Base-by-base conservation (phyloP, 2,888 invertebrate species). In the Apodemia mormo region DNA sequence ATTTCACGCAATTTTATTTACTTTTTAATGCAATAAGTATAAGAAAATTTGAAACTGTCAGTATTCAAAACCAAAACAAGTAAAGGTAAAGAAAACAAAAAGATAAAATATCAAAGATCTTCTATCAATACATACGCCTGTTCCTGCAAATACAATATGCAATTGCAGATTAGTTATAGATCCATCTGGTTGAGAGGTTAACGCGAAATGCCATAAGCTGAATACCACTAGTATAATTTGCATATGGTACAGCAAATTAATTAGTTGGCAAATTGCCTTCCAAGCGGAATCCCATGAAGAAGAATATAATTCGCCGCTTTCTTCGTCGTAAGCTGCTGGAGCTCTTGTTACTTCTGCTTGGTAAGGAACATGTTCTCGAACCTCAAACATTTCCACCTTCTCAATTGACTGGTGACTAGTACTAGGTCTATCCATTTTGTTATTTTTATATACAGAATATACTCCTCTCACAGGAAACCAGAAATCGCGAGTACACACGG, bases 91-190 rank as follows among this genome's bases (percentile, higher is more conserved):
- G 8, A 8, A 40, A 40, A 7, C 40, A 40, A 40, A 40, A 40
- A 40, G 40, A 8, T 40, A 0, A 45, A 45, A 45, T 12, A 5
- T 45, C 10, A 45, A 45, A 12, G 3, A 45, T 45, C 12, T 12
- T 10, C 3, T 45, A 3, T 45, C 9, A 45, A 74, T 85, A 90
- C 92, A 71, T 91, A 94, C 94, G 70, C 94, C 94, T 68, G 93
- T 92, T 70, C 93, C 93, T 33, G 92, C 92, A 73, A 93, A 89
- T 70, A 92, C 84, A 12, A 94, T 91, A 76, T 94, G 94, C 71
- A 93, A 77, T 75, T 93, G 90, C 73, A 92, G 77, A 75, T 92
- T 93, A 70, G 83, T 90, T 76, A 92, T 86, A 30, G 85, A 76
- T 70, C 93, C 93, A 70, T 91, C 87, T 0, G 90, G 83, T 12